Conservation (phyloP, 2,888 invertebrate species). For the Euplagia quadripunctaria region DNA sequence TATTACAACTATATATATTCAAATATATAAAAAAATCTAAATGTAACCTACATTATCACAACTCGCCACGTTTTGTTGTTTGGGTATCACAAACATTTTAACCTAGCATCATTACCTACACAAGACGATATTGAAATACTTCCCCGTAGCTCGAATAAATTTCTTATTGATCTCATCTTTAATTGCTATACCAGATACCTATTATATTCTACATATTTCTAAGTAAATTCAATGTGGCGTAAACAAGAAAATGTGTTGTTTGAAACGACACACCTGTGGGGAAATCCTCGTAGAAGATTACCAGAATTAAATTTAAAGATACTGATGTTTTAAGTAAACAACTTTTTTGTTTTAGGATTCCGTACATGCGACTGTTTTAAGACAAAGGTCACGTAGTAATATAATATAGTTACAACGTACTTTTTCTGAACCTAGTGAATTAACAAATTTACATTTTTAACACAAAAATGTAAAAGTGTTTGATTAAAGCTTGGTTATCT, state of each 20-base stretch:
- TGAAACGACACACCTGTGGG: constrained; percentile 26
- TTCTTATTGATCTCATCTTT: constrained; percentile 29
- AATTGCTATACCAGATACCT: constrained; percentile 27
- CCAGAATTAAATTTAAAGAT: neutral
- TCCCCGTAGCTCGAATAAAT: neutral
- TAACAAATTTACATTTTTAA: too few species aligned
- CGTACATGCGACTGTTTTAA: too few species aligned
- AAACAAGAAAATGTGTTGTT: constrained; percentile 1
- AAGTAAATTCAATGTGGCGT: constrained; percentile 36
- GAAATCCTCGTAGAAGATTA: constrained; percentile 6
- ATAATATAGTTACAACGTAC: too few species aligned
- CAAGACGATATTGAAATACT: neutral
- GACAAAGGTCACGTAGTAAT: too few species aligned
- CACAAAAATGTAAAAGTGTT: too few species aligned
- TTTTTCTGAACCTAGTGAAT: too few species aligned
- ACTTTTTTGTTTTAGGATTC: neutral
- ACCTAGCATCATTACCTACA: neutral
- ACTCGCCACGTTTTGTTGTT: neutral
- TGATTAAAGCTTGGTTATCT: too few species aligned
- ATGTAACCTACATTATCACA: neutral
- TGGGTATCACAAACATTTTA: neutral
- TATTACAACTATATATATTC: too few species aligned
- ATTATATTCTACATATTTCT: constrained; percentile 30
- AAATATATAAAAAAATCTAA: too few species aligned
- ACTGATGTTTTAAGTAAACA: neutral